These are phyloP conservation scores for Phengaris arion DNA, from an alignment of 2,888 invertebrate genomes.

Conservation along the genomic window DNA sequence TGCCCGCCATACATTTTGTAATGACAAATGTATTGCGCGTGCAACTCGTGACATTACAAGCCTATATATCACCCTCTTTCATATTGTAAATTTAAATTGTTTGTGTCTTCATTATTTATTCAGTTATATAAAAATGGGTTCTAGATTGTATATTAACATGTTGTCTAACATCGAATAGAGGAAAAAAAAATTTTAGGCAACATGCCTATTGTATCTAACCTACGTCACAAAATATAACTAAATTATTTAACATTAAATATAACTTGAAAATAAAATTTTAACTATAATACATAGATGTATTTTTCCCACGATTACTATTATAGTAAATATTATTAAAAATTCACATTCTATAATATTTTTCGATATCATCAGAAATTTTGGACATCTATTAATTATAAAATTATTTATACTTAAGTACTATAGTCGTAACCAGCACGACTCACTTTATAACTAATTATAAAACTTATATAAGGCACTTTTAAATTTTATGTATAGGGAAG, in stretches of 20 bases:
- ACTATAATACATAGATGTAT: constrained; percentile 6
- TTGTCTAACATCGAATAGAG: no score
- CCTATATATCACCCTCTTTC: no score
- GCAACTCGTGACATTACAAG: no score
- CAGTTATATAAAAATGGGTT: no score
- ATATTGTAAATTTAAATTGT: no score
- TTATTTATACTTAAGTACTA: constrained; percentile 14
- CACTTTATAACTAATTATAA: constrained; percentile 21
- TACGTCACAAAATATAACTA: neutral
- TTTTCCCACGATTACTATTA: neutral
- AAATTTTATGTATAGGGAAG: no score
- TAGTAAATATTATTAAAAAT: neutral
- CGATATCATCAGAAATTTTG: neutral
- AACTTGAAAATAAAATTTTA: neutral
- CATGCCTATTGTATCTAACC: neutral
- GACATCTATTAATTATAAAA: neutral
- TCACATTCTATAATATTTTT: neutral
- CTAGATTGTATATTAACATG: no score
- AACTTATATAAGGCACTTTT: constrained; percentile 27
- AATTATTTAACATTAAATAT: neutral
- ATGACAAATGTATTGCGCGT: no score
- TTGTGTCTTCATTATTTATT: no score
- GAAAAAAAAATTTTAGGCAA: no score
- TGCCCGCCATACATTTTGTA: no score
- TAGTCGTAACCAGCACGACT: constrained; percentile 54